Conservation (phyloP, 1,140 invertebrate genomes). For the Apis dorsata region DNA sequence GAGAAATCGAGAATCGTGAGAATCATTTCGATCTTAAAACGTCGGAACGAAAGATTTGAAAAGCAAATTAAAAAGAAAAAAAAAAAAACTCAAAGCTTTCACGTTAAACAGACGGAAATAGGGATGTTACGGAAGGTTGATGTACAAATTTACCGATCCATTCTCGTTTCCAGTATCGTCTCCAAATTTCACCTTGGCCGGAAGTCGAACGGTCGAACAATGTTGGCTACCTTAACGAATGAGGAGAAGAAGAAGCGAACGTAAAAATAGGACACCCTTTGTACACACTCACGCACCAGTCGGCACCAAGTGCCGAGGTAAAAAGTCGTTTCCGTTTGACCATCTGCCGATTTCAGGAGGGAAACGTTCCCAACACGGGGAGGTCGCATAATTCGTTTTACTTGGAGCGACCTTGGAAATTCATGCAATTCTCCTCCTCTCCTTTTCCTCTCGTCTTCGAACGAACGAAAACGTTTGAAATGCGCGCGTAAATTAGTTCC, state of each 20-base stretch:
- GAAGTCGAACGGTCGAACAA: conserved; percentile 3
- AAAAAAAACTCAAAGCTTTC: too few relatives aligned
- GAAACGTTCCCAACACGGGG: conserved; percentile 23
- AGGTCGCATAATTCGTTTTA: conserved; percentile 44
- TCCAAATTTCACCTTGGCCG: background rate
- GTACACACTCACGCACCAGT: conserved; percentile 60
- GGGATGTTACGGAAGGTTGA: too few relatives aligned
- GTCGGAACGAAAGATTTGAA: too few relatives aligned
- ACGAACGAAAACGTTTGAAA: too few relatives aligned
- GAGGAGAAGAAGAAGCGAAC: conserved; percentile 40
- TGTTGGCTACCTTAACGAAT: conserved; percentile 2
- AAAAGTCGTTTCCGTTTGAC: conserved; percentile 69
- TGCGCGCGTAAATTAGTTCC: too few relatives aligned
- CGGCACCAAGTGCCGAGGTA: conserved; percentile 65
- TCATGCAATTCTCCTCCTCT: background rate
- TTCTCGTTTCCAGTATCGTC: too few relatives aligned
- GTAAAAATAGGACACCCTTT: conserved; percentile 61
- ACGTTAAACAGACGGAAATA: too few relatives aligned
- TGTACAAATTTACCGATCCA: too few relatives aligned
- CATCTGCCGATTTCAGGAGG: conserved; percentile 64
- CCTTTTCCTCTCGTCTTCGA: too few relatives aligned
- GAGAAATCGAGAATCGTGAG: too few relatives aligned
- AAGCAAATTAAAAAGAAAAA: too few relatives aligned
- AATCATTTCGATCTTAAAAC: too few relatives aligned
- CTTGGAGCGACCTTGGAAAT: conserved; percentile 34